Conservation (phyloP, 2,888 invertebrate genomes). For the Pasiphila rectangulata region DNA sequence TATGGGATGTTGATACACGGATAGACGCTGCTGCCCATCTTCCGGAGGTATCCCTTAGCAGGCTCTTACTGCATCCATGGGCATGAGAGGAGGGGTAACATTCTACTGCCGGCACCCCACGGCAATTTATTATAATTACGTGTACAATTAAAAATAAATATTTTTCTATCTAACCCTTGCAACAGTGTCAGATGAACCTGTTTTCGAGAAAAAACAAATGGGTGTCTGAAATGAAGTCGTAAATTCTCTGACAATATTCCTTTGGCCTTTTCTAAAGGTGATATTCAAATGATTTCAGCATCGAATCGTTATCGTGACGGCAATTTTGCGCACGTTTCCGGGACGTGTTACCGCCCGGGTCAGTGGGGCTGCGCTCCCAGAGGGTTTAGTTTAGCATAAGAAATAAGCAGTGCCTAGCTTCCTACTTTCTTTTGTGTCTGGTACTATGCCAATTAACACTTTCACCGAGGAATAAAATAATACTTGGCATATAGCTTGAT, state of each 20-base stretch:
- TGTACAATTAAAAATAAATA: too few relatives aligned
- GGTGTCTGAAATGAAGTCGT: too few relatives aligned
- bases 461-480: neutral
- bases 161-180: too few relatives aligned
- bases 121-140: too few relatives aligned
- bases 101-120: too few relatives aligned
- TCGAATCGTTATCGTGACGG: slow-evolving; percentile 9
- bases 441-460: neutral
- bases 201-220: neutral
- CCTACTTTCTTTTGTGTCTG: neutral
- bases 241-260: slow-evolving; percentile 7
- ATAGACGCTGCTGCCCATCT: too few relatives aligned
- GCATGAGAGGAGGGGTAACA: too few relatives aligned
- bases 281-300: slow-evolving; percentile 22
- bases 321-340: slow-evolving; percentile 17
- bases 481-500: too few relatives aligned
- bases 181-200: too few relatives aligned
- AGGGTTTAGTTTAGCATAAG: slow-evolving; percentile 11
- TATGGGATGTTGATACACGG: too few relatives aligned
- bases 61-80: too few relatives aligned
- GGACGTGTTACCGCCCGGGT: slow-evolving; percentile 32
- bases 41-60: too few relatives aligned
- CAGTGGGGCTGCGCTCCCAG: slow-evolving; percentile 14
- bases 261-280: slow-evolving; percentile 13
- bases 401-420: neutral